Conservation (phyloP, 2,888 invertebrate genomes). For the Leptopilina drosophilae region DNA sequence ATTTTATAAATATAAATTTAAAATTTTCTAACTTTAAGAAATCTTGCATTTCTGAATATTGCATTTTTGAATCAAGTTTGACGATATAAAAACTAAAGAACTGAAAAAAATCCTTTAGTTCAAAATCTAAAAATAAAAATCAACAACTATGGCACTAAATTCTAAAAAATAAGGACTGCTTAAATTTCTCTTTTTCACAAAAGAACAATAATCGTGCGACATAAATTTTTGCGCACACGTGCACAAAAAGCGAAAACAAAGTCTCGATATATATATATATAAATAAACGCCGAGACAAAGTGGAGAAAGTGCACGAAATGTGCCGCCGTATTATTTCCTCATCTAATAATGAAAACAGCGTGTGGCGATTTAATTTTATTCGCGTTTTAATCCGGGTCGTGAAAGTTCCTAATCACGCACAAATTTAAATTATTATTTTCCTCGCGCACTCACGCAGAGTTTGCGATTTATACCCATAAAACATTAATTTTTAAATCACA, state of each 20-base stretch:
- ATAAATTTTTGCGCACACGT: slow-evolving; percentile 6
- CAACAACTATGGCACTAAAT: no score
- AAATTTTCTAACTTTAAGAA: no score
- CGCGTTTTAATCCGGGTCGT: slow-evolving; percentile 34
- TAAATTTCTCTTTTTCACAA: slow-evolving; percentile 3
- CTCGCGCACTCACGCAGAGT: background rate
- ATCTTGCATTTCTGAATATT: no score
- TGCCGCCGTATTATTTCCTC: slow-evolving; percentile 25
- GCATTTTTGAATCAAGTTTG: no score
- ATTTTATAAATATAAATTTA: no score
- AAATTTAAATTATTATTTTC: slow-evolving; percentile 2
- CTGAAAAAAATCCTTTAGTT: no score
- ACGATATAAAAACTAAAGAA: no score
- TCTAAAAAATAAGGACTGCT: background rate
- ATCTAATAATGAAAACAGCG: slow-evolving; percentile 17
- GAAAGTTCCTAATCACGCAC: slow-evolving; percentile 34
- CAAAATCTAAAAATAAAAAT: no score
- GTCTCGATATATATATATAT: slow-evolving; percentile 3
- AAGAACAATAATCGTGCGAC: slow-evolving; percentile 15
- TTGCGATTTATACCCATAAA: no score
- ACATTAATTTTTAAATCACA: no score
- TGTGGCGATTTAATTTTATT: slow-evolving; percentile 36
- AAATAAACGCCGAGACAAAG: slow-evolving; percentile 8
- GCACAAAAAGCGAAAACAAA: slow-evolving; percentile 16
- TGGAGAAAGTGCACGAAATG: slow-evolving; percentile 38